Evolutionary conservation across 2,888 invertebrate species (phyloP), one percentile per base, ranked within the genome.

Genomic region (Tortrix viridana): DNA sequence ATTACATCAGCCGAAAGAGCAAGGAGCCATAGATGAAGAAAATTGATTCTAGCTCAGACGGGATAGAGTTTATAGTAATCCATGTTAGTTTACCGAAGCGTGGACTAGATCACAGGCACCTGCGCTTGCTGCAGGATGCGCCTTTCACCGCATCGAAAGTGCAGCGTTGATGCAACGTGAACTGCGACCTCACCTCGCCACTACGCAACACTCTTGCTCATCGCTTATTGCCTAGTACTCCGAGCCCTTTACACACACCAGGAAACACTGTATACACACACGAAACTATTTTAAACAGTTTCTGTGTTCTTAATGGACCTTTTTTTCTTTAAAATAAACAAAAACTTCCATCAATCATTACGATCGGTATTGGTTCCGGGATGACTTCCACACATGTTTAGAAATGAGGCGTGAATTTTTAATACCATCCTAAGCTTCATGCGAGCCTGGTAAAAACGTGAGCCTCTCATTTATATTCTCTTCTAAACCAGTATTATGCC

Each of bases 71-170:
- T 26, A 26, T 7, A 26, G 26, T 26, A 6, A 26, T 26, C 12
- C 12, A 12, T 44, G 32, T 18, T 9, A 52, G 38, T 20, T 32
- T 12, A 9, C 20, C 37, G 20, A 18, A 52, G 23, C 7, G 32
- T 18, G 60, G 54, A 32, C 60, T 54, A 60, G 60, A 48, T 60
- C 48, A 23, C 48, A 56, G 60, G 65, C 65, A 65, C 65, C 65
- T 67, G 70, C 53, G 75, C 77, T 87, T 82, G 80, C 80, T 81
- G 80, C 73, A 77, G 73, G 89, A 89, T 86, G 85, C 75, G 77
- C 90, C 92, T 91, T 91, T 92, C 91, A 90, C 91, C 74, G 79
- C 81, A 84, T 90, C 83, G 91, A 91, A 90, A 90, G 91, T 90
- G 90, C 89, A 88, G 77, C 74, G 76, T 77, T 88, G 86, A 88